Base-by-base conservation (phyloP, 2,113 vertebrate species). In the Neodon shergylaensis region DNA sequence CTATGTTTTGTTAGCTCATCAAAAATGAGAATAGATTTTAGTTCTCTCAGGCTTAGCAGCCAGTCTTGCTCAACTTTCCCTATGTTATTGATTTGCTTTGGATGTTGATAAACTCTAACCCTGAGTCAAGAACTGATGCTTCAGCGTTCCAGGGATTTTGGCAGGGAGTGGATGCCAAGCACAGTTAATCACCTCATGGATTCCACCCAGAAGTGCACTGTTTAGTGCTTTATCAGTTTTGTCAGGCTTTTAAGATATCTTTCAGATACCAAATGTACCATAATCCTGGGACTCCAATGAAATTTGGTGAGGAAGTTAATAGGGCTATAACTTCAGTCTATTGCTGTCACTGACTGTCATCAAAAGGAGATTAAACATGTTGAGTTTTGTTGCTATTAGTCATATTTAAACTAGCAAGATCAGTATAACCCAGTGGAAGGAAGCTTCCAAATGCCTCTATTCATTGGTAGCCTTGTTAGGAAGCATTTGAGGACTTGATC, bases 51-150 rank as follows among this genome's bases (percentile, higher is more conserved):
- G 22, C 36, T 94, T 92, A 79, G 44, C 0, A 0, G 58, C 17
- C 58, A 76, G 49, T 74, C 26, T 92, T 91, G 39, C 92, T 96
- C 54, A 93, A 88, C 9, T 89, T 96, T 96, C 83, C 63, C 72
- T 94, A 16, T 73, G 28, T 86, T 8, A 73, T 94, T 96, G 88
- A 93, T 94, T 97, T 83, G 85, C 95, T 96, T 74, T 97, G 79
- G 42, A 96, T 0, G 0, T 91, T 94, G 82, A 73, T 61, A 12
- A 65, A 79, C 6, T 10, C 63, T 63, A 90, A 83, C n/a, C 78
- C 31, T 13, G 28, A 39, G 63, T 47, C 49, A 93, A 91, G 61
- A 65, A 42, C 44, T 42, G 7, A 76, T 92, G n/a, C 42, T 96
- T 97, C 79, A 88, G 66, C 63, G 63, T 94, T 97, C 70, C 21